These are phyloP conservation scores for Napeogenes sylphis DNA, from an alignment of 2,888 invertebrate genomes.

Conservation along the genomic window DNA sequence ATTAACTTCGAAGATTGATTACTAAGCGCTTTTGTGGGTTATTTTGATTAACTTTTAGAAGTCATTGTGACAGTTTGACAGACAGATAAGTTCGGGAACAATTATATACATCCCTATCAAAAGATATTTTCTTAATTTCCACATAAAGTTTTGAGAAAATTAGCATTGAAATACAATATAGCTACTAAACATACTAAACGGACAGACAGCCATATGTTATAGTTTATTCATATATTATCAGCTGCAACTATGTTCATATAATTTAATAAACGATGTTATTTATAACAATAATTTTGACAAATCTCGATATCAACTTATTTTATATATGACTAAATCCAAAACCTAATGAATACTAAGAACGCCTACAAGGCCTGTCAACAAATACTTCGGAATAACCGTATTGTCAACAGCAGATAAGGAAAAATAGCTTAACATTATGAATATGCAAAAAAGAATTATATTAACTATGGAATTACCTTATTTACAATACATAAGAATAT, in stretches of 20 bases:
- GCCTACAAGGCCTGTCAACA: background rate
- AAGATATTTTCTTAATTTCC: constrained; percentile 1
- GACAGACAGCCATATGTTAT: background rate
- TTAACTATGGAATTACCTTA: no score
- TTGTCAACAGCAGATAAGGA: background rate
- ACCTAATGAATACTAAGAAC: background rate
- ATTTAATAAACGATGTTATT: no score
- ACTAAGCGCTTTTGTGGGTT: constrained; percentile 22
- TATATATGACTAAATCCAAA: background rate
- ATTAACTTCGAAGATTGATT: constrained; percentile 16
- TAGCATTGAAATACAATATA: background rate
- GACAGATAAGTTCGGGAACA: constrained; percentile 22
- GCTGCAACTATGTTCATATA: no score
- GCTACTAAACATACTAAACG: no score
- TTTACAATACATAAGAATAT: no score
- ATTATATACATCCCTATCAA: constrained; percentile 23
- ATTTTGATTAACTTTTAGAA: constrained; percentile 22
- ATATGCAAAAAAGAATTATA: no score
- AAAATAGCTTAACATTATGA: background rate
- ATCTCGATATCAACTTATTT: no score
- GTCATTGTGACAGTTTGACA: constrained; percentile 24
- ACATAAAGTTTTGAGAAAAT: background rate
- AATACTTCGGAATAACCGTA: constrained; percentile 1
- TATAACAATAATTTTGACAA: no score
- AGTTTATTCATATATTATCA: background rate